These are phyloP conservation scores for Sphinx pinastri DNA, from an alignment of 2,888 invertebrate genomes.

Conservation along the genomic window DNA sequence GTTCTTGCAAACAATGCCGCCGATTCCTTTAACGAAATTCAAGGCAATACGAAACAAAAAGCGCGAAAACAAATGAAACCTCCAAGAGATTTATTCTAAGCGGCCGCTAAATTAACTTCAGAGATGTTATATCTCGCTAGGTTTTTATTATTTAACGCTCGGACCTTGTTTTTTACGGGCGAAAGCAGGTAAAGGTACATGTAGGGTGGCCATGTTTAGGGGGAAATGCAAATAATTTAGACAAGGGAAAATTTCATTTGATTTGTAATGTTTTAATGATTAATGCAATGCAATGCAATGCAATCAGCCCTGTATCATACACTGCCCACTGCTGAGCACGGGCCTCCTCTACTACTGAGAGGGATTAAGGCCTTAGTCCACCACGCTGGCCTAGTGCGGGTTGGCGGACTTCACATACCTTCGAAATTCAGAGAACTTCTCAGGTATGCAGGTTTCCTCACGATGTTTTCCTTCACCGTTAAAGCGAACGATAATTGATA, in stretches of 20 bases:
- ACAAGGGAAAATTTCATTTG: background rate
- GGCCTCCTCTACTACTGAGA: no score
- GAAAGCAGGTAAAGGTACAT: constrained; percentile 40
- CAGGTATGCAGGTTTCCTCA: no score
- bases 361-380: no score
- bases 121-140: constrained; percentile 56
- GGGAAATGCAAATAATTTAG: background rate
- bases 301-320: no score
- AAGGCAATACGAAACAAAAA: constrained; percentile 45
- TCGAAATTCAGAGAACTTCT: no score
- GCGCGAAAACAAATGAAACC: constrained; percentile 57
- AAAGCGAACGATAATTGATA: no score
- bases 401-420: no score
- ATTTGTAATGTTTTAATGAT: no score
- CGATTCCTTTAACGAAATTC: constrained; percentile 31
- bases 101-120: constrained; percentile 59
- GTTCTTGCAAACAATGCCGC: constrained; percentile 13
- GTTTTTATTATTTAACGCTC: constrained; percentile 62
- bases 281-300: no score
- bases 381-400: no score
- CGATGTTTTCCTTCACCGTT: no score
- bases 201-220: background rate
- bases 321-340: no score
- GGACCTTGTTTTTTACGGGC: constrained; percentile 49
- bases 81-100: constrained; percentile 61